Base-by-base conservation (phyloP, 1,140 invertebrate genomes). In the Drosophila orosa region DNA sequence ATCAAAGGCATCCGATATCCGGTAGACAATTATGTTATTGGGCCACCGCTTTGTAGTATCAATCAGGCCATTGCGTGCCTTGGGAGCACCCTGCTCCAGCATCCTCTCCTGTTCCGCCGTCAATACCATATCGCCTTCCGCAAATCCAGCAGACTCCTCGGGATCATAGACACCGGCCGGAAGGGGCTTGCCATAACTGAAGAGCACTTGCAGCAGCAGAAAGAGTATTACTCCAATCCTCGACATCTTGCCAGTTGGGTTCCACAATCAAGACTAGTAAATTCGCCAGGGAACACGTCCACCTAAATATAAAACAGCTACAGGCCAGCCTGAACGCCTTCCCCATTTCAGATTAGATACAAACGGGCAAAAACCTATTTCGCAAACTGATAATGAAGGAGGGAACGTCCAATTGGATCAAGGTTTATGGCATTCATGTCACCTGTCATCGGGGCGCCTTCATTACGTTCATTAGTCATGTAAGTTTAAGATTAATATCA, bases 21-120 rank as follows among this genome's bases (percentile, higher is more conserved):
- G 92, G 78, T 95, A 95, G 25, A 95, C 92, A 5, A 96, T 93
- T 62, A 94, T 91, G 56, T 94, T 95, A 31, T 93, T 91, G 0
- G 93, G 93, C 95, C 95, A 96, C 48, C 94, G 92, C 31, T 93
- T 93, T 3, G 92, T 92, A 9, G 92, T 92, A 65, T 95, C 93
- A 17, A 93, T 87, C 0, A 95, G 82, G 4, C 94, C 95, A 71
- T 95, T 95, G 66, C 94, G 74, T 8, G 33, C 74, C 44, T 61
- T 71, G 3, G 60, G 40, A 4, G 8, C 31, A 35, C 66, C 83
- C 12, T 47, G 52, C 22, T 57, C 25, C 22, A 92, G 40, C 13
- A 31, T 39, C 24, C 17, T 33, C 22, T 92, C 89, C 40, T 93
- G 92, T 35, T 78, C 84, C 35, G 78, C 80, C 17, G 92, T 92